Evolutionary conservation across 2,797 vertebrate species (phyloP).

Genomic region (Epinephelus malabaricus): DNA sequence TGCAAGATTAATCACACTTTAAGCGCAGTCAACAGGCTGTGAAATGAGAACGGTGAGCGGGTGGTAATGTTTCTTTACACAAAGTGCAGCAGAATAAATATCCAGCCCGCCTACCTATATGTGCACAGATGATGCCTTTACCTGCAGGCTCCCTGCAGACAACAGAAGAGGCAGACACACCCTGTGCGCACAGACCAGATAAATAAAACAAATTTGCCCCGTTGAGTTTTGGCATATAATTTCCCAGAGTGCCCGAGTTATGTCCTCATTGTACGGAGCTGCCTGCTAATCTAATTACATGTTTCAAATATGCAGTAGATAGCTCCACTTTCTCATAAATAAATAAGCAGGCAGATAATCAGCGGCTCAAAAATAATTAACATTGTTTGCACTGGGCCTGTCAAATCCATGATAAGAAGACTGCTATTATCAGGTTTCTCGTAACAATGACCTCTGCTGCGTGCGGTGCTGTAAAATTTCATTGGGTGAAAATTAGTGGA

Average conservation of each 20-base stretch:
- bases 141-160: background rate
- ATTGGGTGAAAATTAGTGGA: constrained; percentile 33
- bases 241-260: constrained; percentile 23
- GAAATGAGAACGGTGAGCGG: constrained; percentile 67
- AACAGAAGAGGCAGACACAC: background rate
- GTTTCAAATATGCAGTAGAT: constrained; percentile 72
- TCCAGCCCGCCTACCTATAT: constrained; percentile 14
- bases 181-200: background rate
- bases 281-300: constrained; percentile 70
- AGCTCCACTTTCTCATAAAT: constrained; percentile 59
- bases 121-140: background rate
- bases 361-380: constrained; percentile 68
- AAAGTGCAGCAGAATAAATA: constrained; percentile 52
- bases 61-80: constrained; percentile 65
- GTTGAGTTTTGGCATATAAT: constrained; percentile 29
- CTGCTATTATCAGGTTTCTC: constrained; percentile 37
- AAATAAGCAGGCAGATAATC: constrained; percentile 71
- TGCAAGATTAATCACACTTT: constrained; percentile 77
- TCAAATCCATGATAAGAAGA: constrained; percentile 61
- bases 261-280: constrained; percentile 36
- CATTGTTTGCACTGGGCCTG: constrained; percentile 57
- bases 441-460: constrained; percentile 37
- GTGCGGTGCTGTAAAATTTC: constrained; percentile 49
- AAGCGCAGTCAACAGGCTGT: constrained; percentile 73
- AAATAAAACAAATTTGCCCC: constrained; percentile 33